phyloP scores from a whole-genome alignment of 2,797 vertebrate genomes.

The Anabacerthia variegaticeps region DNA sequence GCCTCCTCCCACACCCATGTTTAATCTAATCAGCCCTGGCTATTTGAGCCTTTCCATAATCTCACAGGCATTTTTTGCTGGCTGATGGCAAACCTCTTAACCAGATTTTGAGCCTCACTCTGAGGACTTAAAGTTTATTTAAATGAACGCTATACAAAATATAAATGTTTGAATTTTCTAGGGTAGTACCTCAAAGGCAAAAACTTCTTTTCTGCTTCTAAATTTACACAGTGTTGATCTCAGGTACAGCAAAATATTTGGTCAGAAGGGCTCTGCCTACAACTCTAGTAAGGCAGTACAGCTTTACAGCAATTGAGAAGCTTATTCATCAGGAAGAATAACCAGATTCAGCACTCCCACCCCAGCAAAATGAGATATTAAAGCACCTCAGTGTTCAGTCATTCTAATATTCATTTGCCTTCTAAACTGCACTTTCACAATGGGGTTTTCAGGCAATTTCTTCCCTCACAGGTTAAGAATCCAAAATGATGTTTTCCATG shows the following conservation, averaged over 20 bases:
- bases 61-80: neutral
- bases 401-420: neutral
- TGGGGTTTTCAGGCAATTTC: neutral
- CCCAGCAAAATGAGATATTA: neutral
- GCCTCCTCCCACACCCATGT: neutral
- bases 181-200: neutral
- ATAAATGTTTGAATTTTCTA: neutral
- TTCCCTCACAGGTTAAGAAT: neutral
- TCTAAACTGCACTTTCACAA: neutral
- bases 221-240: neutral
- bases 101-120: neutral
- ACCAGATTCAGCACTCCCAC: neutral
- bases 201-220: neutral
- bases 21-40: neutral
- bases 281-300: neutral
- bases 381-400: neutral
- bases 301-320: neutral
- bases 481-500: rapidly evolving
- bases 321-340: neutral
- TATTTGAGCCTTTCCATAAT: neutral
- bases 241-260: neutral
- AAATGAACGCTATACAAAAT: neutral
- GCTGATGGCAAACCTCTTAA: neutral
- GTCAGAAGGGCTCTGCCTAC: neutral
- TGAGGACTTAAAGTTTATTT: neutral